Conservation (phyloP, 2,888 invertebrate genomes). For the Scotopteryx bipunctaria region DNA sequence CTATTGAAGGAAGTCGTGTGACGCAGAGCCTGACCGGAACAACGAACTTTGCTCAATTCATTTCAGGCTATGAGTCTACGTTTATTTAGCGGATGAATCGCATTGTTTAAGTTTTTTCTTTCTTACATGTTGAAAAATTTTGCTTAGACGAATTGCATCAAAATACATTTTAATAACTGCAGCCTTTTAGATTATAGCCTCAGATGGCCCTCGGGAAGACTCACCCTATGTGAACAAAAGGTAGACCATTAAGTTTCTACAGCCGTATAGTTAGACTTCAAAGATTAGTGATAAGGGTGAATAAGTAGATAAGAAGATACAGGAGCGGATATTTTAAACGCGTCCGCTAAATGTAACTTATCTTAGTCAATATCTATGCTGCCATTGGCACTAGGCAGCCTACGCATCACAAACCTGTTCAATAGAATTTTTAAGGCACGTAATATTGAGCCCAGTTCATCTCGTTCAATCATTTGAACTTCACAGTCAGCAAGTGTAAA, state of each 20-base stretch:
- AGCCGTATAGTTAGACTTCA: too few relatives aligned
- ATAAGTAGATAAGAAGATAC: too few relatives aligned
- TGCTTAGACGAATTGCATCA: too few relatives aligned
- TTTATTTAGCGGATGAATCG: slow-evolving; percentile 17
- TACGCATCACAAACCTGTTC: slow-evolving; percentile 26
- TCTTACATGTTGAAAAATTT: too few relatives aligned
- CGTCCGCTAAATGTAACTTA: slow-evolving; percentile 11
- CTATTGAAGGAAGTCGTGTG: slow-evolving; percentile 23
- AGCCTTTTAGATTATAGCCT: too few relatives aligned
- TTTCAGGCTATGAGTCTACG: slow-evolving; percentile 16
- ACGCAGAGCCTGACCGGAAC: slow-evolving; percentile 31
- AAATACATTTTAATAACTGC: too few relatives aligned
- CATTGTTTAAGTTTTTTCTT: too few relatives aligned
- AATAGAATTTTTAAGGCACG: slow-evolving; percentile 11
- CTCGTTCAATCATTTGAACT: slow-evolving; percentile 33
- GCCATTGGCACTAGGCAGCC: slow-evolving; percentile 21
- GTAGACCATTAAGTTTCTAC: too few relatives aligned
- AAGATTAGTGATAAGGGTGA: too few relatives aligned
- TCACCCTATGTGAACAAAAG: too few relatives aligned
- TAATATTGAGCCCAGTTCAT: slow-evolving; percentile 31
- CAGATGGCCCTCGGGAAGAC: too few relatives aligned
- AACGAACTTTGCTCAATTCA: slow-evolving; percentile 31
- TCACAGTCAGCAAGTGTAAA: slow-evolving; percentile 25
- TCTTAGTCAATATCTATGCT: slow-evolving; percentile 1
- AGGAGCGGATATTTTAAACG: neutral